A percentile compares a stretch with the other conserved stretches of the same genome.
Evolutionary conservation across 2,888 invertebrate genomes (phyloP).

Genomic region (Thalpophila matura): DNA sequence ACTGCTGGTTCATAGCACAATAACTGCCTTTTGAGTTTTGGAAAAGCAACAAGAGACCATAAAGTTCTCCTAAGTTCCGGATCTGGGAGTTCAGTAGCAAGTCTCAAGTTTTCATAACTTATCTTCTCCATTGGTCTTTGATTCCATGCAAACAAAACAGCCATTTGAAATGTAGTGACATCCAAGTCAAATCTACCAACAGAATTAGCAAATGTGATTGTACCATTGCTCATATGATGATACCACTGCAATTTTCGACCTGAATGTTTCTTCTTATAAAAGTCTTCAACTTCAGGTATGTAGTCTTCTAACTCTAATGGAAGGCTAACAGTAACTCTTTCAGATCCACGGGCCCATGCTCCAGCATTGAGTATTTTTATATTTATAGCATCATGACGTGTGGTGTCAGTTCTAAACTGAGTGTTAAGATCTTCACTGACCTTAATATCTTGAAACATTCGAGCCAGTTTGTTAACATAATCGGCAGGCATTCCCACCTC

Average conservation of each 20-base stretch:
- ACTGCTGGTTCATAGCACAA: slow-evolving; percentile 95
- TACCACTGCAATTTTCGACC: slow-evolving; percentile 99
- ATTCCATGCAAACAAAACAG: slow-evolving; percentile 99
- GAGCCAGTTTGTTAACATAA: slow-evolving; percentile 98
- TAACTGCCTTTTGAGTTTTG: slow-evolving; percentile 98
- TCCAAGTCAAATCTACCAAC: slow-evolving; percentile 99
- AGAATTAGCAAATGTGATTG: slow-evolving; percentile 98
- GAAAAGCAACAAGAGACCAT: slow-evolving; percentile 98
- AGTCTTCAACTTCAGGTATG: slow-evolving; percentile 99
- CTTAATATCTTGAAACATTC: slow-evolving; percentile 99
- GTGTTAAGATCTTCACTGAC: slow-evolving; percentile 98
- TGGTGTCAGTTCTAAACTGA: slow-evolving; percentile 96
- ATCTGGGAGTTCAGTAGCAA: slow-evolving; percentile 99
- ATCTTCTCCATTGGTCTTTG: slow-evolving; percentile 98
- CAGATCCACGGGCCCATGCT: slow-evolving; percentile 99
- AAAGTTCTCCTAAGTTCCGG: slow-evolving; percentile 98
- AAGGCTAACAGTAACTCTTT: slow-evolving; percentile 98
- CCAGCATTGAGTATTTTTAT: slow-evolving; percentile 99
- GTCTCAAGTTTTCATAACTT: slow-evolving; percentile 98
- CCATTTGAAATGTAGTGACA: slow-evolving; percentile 99
- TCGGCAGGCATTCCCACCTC: slow-evolving; percentile 99
- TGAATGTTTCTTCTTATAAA: slow-evolving; percentile 99
- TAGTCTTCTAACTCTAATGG: slow-evolving; percentile 99
- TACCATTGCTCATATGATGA: slow-evolving; percentile 99
- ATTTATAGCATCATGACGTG: slow-evolving; percentile 97